Conservation (phyloP, 2,797 vertebrate species). For the Microchirus variegatus region DNA sequence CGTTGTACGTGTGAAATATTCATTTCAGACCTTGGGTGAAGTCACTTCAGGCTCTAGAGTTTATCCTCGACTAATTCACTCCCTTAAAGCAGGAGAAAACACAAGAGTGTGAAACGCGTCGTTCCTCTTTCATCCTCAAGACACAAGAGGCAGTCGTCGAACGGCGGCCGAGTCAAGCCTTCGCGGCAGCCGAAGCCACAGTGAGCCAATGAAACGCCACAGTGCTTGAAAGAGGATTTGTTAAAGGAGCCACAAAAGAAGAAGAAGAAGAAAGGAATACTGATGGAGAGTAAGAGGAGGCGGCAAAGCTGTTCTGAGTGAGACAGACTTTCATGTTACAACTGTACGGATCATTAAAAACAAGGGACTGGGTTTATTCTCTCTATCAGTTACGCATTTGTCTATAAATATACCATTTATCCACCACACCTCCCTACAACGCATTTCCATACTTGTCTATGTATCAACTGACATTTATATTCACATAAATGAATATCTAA, state of each 20-base stretch:
- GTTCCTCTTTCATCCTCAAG: conserved; percentile 31
- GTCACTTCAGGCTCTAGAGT: neutral
- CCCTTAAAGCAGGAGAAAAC: neutral
- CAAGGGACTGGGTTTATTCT: too few relatives aligned
- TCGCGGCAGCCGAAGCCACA: too few relatives aligned
- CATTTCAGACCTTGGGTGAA: neutral
- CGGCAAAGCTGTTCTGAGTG: too few relatives aligned
- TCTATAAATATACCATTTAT: too few relatives aligned
- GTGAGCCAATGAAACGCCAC: conserved; percentile 49
- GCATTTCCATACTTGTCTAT: too few relatives aligned
- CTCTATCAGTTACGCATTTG: too few relatives aligned
- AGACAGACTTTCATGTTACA: too few relatives aligned
- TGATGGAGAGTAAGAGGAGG: neutral
- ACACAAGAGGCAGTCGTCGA: conserved; percentile 27
- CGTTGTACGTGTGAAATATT: neutral
- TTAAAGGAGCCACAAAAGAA: conserved; percentile 25
- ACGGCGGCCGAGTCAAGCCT: too few relatives aligned
- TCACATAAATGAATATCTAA: too few relatives aligned
- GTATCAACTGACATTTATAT: too few relatives aligned
- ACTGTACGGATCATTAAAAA: too few relatives aligned
- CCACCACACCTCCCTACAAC: too few relatives aligned
- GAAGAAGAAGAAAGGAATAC: conserved; percentile 17
- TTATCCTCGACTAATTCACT: conserved; percentile 8
- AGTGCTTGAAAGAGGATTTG: conserved; percentile 49
- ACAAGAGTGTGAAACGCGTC: conserved; percentile 24